Conservation (phyloP, 1,140 invertebrate genomes). For the Hetaerina americana region DNA sequence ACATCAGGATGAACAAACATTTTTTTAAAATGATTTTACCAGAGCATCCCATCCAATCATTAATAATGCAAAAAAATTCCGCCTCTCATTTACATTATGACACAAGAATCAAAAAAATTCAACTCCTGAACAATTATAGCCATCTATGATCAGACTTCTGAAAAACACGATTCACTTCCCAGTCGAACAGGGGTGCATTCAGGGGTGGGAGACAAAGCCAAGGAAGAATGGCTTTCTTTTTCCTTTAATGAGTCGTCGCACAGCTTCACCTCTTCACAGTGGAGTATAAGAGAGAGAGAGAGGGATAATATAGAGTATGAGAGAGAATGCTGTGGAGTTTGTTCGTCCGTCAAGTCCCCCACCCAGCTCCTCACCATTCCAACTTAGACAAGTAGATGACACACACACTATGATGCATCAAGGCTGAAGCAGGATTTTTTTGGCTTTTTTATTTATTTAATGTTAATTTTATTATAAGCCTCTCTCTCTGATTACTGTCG, state of each 20-base stretch:
- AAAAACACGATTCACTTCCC: background rate
- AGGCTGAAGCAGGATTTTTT: background rate
- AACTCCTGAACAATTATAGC: background rate
- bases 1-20: too few relatives aligned
- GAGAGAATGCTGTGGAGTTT: too few relatives aligned
- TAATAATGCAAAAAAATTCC: background rate
- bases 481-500: conserved; percentile 52
- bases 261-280: too few relatives aligned
- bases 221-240: too few relatives aligned
- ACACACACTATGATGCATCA: background rate
- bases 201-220: background rate
- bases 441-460: background rate
- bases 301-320: too few relatives aligned
- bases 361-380: background rate
- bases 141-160: background rate
- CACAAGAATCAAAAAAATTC: background rate
- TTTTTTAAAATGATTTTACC: background rate
- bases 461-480: conserved; percentile 1
- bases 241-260: too few relatives aligned
- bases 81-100: too few relatives aligned
- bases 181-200: background rate
- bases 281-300: too few relatives aligned
- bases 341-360: too few relatives aligned
- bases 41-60: background rate
- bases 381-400: background rate